Conservation (phyloP, 2,888 invertebrate genomes). For the Tenthredo livida region DNA sequence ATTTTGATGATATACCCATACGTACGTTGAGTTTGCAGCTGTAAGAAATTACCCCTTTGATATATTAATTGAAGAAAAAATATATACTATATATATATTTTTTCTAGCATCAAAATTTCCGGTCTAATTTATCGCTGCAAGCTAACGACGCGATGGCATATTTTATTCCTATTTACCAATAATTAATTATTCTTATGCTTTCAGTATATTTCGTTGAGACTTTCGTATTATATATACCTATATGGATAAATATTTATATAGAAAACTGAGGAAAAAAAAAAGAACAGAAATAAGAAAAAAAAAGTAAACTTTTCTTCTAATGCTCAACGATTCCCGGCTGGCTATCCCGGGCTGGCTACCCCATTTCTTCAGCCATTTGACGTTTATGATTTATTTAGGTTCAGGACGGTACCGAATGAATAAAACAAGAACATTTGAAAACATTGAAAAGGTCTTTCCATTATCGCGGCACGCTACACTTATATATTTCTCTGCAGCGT, state of each 20-base stretch:
- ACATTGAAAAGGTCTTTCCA: constrained; percentile 20
- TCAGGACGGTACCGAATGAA: constrained; percentile 3
- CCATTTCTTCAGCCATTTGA: constrained; percentile 14
- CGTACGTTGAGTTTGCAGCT: background rate
- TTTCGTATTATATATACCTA: constrained; percentile 49
- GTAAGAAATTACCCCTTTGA: background rate
- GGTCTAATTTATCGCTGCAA: background rate
- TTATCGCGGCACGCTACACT: background rate
- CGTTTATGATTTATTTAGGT: constrained; percentile 29
- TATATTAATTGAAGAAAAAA: background rate
- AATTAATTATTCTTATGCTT: constrained; percentile 73
- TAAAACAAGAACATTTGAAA: constrained; percentile 21
- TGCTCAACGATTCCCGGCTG: constrained; percentile 13
- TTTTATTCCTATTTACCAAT: constrained; percentile 54
- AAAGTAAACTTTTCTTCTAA: background rate
- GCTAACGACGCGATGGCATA: background rate
- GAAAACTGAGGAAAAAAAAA: background rate
- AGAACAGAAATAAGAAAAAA: background rate
- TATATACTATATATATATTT: too few relatives aligned
- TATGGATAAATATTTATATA: background rate
- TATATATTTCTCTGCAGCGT: background rate
- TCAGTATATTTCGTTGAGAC: constrained; percentile 68
- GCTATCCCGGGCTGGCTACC: background rate
- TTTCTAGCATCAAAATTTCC: background rate
- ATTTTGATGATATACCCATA: background rate